These are phyloP conservation scores for Melanostigma gelatinosum DNA, from an alignment of 2,113 vertebrate genomes.

Conservation along the genomic window DNA sequence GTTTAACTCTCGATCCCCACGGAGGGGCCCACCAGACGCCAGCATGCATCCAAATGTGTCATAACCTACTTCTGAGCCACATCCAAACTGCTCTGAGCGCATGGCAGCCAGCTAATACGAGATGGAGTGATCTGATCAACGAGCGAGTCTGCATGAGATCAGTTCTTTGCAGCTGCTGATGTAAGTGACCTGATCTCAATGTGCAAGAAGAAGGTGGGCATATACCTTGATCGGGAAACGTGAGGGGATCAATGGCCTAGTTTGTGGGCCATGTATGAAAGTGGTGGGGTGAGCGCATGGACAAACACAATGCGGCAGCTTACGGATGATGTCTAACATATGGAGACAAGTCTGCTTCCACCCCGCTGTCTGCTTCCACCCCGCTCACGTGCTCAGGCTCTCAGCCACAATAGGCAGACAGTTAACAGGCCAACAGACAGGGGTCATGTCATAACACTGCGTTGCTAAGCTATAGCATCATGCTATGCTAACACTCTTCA, in stretches of 20 bases:
- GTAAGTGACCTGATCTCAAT: slow-evolving; percentile 45
- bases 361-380: slow-evolving; percentile 21
- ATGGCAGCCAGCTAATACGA: slow-evolving; percentile 39
- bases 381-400: slow-evolving; percentile 35
- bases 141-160: neutral
- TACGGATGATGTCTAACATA: slow-evolving; percentile 74
- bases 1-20: slow-evolving; percentile 42
- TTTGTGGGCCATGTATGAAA: slow-evolving; percentile 74
- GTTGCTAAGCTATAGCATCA: slow-evolving; percentile 4
- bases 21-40: slow-evolving; percentile 45
- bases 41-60: slow-evolving; percentile 67
- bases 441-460: slow-evolving; percentile 14
- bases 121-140: slow-evolving; percentile 59
- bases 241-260: slow-evolving; percentile 67
- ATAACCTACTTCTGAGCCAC: slow-evolving; percentile 66
- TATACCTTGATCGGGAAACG: slow-evolving; percentile 50
- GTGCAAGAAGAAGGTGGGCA: slow-evolving; percentile 26
- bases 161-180: slow-evolving; percentile 61
- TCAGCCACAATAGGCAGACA: slow-evolving; percentile 26
- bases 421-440: neutral
- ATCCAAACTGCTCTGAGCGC: slow-evolving; percentile 42
- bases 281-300: slow-evolving; percentile 54
- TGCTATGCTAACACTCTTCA: neutral
- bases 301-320: slow-evolving; percentile 68
- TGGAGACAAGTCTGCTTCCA: slow-evolving; percentile 52